phyloP scores from a whole-genome alignment of 2,797 vertebrate species.

The Fundulus diaphanus region DNA sequence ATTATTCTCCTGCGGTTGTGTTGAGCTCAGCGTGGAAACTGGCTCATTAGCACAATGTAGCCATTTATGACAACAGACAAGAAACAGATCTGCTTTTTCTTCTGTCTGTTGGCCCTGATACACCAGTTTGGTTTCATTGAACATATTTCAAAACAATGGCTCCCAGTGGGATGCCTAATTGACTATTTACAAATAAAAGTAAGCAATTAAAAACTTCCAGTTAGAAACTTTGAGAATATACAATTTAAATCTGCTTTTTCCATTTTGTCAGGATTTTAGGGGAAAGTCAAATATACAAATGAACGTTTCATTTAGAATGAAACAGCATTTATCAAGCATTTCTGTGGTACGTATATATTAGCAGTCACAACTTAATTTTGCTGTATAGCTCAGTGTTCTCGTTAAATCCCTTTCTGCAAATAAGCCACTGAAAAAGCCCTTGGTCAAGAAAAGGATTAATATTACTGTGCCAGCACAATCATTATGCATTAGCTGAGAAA shows the following conservation, averaged over 20 bases:
- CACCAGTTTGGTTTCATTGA: constrained; percentile 36
- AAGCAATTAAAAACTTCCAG: constrained; percentile 57
- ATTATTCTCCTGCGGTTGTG: constrained; percentile 38
- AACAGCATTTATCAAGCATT: background rate
- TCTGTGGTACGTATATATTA: constrained; percentile 2
- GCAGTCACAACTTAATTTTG: constrained; percentile 7
- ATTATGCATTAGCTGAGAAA: constrained; percentile 64
- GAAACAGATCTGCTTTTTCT: constrained; percentile 18
- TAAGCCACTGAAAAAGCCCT: constrained; percentile 32
- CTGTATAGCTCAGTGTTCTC: constrained; percentile 9
- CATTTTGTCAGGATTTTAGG: background rate
- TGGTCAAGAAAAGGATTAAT: constrained; percentile 45
- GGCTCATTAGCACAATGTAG: constrained; percentile 62
- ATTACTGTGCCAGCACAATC: constrained; percentile 50
- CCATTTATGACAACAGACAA: constrained; percentile 25
- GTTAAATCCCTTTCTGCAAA: constrained; percentile 42
- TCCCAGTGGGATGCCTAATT: constrained; percentile 50
- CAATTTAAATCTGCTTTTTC: constrained; percentile 27
- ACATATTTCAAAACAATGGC: constrained; percentile 36
- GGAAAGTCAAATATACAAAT: background rate
- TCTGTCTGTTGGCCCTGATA: constrained; percentile 21
- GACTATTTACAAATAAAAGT: constrained; percentile 48
- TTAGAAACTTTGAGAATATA: constrained; percentile 36
- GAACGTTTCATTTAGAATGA: background rate
- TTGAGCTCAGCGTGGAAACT: constrained; percentile 37